Evolutionary conservation across 2,888 invertebrate genomes (phyloP).

Genomic region (Cacoxenus indagator): DNA sequence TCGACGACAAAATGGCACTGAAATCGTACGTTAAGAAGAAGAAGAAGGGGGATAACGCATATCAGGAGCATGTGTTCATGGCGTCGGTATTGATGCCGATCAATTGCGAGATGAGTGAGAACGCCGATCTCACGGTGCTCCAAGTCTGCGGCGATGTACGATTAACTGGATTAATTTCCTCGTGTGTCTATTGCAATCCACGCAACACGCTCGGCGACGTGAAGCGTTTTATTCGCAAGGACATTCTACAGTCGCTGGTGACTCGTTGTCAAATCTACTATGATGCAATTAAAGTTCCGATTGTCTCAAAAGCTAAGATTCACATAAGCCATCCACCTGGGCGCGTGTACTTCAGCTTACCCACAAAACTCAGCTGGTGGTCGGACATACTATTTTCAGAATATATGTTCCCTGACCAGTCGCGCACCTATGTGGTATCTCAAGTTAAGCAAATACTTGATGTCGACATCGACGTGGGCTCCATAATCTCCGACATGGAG

Average conservation of each 20-base stretch:
- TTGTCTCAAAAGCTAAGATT: constrained; percentile 55
- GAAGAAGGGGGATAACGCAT: constrained; percentile 24
- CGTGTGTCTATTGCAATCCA: constrained; percentile 82
- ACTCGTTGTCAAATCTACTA: constrained; percentile 92
- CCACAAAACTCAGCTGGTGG: constrained; percentile 67
- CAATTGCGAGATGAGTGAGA: constrained; percentile 72
- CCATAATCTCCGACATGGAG: constrained; percentile 82
- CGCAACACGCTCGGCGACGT: constrained; percentile 82
- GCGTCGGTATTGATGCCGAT: constrained; percentile 80
- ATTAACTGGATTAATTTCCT: constrained; percentile 64
- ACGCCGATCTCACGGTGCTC: constrained; percentile 52
- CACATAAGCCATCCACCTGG: constrained; percentile 92
- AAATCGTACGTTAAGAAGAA: constrained; percentile 77
- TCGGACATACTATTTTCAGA: constrained; percentile 81
- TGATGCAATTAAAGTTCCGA: constrained; percentile 82
- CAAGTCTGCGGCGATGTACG: constrained; percentile 65
- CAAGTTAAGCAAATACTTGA: constrained; percentile 88
- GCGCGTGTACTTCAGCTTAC: constrained; percentile 83
- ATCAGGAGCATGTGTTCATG: constrained; percentile 65
- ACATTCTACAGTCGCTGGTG: constrained; percentile 86
- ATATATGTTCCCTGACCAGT: constrained; percentile 93
- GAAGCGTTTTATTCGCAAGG: constrained; percentile 81
- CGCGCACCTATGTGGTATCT: constrained; percentile 83
- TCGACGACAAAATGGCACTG: constrained; percentile 75
- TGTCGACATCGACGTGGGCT: constrained; percentile 78